Base-by-base conservation (phyloP, 2,888 invertebrate genomes). In the Acleris literana region DNA sequence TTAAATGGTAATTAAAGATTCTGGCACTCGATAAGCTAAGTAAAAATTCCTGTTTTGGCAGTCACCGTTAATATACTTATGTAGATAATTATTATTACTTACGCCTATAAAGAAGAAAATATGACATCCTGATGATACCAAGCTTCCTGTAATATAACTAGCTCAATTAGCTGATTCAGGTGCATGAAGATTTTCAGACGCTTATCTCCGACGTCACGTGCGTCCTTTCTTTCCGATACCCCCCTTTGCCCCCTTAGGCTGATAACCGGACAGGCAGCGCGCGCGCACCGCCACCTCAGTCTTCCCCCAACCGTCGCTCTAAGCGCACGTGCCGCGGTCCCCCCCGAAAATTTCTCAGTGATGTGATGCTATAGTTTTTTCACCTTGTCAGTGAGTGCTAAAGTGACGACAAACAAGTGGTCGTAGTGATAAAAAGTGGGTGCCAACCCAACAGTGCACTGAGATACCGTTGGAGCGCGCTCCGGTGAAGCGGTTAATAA, bases 401-500 rank as follows among this genome's bases (percentile, higher is more conserved):
- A 63, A 72, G 74, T 51, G 63, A 63, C 48, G 43, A 68, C 46
- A 64, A 70, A 58, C 63, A 53, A 72, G 75, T 76, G 72, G 65
- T 71, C 71, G 71, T 69, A 48, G 56, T 39, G 58, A 49, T 59
- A 29, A 29, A 44, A 46, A 56, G 51, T 43, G 13, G 16, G 59
- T 65, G 49, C 43, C 71, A 77, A 76, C 75, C 43, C 71, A 77
- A 76, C 75, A 76, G 78, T 76, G 80, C 70, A 71, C 73, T 81
- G 77, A 81, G 80, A 78, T 88, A 90, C 92, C 90, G 92, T 90
- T 90, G 89, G 79, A 86, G 81, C 79, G 78, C 87, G 91, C 88
- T 88, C 82, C 86, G 88, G 83, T 85, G 89, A 80, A 85, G 88
- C 85, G 83, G 86, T 82, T 91, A 89, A 90, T 87, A 89, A 86